A percentile compares a stretch with the other conserved stretches of the same genome.
phyloP scores from a whole-genome alignment of 2,113 vertebrate species.

The Toxostoma redivivum region DNA sequence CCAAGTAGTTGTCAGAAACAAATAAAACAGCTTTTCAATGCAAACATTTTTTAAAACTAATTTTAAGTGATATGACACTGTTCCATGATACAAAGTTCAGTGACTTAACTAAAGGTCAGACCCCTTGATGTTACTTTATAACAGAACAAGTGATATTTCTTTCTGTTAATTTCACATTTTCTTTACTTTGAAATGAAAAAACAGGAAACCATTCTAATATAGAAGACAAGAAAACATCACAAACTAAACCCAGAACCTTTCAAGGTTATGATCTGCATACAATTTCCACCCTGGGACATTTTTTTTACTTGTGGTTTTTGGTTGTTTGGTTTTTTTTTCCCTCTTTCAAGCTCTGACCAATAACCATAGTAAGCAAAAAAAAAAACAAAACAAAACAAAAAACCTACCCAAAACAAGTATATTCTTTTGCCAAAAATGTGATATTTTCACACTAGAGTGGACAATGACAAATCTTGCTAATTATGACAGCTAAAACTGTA shows the following conservation, averaged over 20 bases:
- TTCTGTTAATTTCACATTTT: background rate
- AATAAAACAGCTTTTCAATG: background rate
- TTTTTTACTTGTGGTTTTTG: background rate
- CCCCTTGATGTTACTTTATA: background rate
- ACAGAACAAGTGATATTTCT: background rate
- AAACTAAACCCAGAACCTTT: background rate
- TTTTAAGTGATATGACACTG: rapidly evolving
- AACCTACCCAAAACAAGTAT: background rate
- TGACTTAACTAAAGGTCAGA: background rate
- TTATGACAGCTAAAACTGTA: background rate
- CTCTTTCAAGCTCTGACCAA: background rate
- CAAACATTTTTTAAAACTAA: background rate
- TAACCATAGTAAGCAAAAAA: background rate
- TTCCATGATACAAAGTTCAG: background rate
- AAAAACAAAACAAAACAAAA: too few relatives aligned
- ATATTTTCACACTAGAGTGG: background rate
- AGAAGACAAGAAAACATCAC: background rate
- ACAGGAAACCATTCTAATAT: background rate
- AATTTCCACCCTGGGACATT: background rate
- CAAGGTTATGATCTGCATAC: background rate
- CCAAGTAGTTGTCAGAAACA: background rate
- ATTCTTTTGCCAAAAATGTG: background rate
- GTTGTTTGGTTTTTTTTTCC: too few relatives aligned
- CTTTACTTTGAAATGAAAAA: background rate
- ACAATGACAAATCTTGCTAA: background rate